Evolutionary conservation across 1,140 invertebrate species (phyloP), one percentile per base, ranked within the genome.

Genomic region (Uloborus diversus): DNA sequence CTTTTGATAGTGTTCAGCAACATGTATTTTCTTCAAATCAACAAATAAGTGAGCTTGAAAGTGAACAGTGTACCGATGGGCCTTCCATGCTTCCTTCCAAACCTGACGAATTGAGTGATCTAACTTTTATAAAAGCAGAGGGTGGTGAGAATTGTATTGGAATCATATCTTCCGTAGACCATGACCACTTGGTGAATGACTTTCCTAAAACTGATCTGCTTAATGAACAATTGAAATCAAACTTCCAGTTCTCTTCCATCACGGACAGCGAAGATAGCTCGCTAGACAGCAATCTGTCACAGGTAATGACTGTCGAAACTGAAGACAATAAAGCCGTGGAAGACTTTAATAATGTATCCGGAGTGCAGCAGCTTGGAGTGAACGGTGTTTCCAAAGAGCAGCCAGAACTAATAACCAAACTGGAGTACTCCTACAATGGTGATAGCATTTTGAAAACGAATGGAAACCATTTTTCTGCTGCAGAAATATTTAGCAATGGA

Each of bases 201-300:
- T 65, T 78, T 56, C n/a, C 23, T 28, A 65, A 56, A 28, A n/a
- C 20, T 28, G 56, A 33, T 73, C 47, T 73, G n/a, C 69, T 42
- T 61, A 27, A 28, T 56, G 71, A 78, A 78, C 73, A 78, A 11
- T 78, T 78, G 37, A 78, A 14, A 56, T 64, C 62, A 42, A 78
- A 78, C 47, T 78, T 47, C 33, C 51, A 79, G 27, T 59, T n/a
- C 66, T 27, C 64, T 66, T 68, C 76, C 33, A 79, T 66, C 17
- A 69, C 64, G 20, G 76, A 79, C 3, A 79, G 76, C 62, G 76
- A 79, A 69, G 76, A 79, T 56, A 79, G 76, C 69, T 79, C 76
- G 56, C 62, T 79, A 59, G 76, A 79, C 30, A 79, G 76, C 62
- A 79, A 79, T 62, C 51, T 68, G 69, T 79, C 76, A 17, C 76